Conservation (phyloP, 2,888 invertebrate species). For the Eupithecia exiguata region DNA sequence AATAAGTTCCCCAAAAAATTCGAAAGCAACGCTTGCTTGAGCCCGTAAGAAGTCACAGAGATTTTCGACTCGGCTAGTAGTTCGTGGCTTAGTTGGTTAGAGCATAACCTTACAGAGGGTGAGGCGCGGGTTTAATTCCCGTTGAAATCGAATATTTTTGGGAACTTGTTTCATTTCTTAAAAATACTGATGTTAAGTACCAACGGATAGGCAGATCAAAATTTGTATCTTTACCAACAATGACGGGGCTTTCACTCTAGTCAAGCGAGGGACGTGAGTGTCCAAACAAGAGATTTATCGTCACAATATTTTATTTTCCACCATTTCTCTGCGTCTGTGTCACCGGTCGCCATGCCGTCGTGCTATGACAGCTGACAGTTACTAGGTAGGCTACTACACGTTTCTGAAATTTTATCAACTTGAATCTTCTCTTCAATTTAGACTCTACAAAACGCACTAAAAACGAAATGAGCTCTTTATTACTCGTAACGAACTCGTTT, state of each 20-base stretch:
- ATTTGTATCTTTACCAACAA: conserved; percentile 25
- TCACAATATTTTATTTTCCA: conserved; percentile 41
- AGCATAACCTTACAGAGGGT: too few relatives aligned
- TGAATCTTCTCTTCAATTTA: neutral
- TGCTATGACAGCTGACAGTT: conserved; percentile 29
- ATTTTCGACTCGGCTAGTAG: too few relatives aligned
- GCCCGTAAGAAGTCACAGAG: too few relatives aligned
- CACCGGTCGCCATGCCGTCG: conserved; percentile 23
- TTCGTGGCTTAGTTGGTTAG: too few relatives aligned
- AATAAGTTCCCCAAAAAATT: too few relatives aligned
- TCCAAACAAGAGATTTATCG: conserved; percentile 43
- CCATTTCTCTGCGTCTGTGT: conserved; percentile 35
- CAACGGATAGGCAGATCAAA: neutral
- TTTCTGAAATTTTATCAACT: neutral
- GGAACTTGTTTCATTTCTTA: too few relatives aligned
- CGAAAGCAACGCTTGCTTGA: too few relatives aligned
- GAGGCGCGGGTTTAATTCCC: too few relatives aligned
- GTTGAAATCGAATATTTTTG: too few relatives aligned
- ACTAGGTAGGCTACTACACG: neutral
- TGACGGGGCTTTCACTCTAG: conserved; percentile 42
- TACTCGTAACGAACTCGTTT: neutral
- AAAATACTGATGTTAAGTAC: neutral
- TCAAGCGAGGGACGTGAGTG: conserved; percentile 40
- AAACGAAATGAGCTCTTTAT: neutral
- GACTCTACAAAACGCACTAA: neutral